Base-by-base conservation (phyloP, 2,888 invertebrate species). In the Eubasilissa splendida region DNA sequence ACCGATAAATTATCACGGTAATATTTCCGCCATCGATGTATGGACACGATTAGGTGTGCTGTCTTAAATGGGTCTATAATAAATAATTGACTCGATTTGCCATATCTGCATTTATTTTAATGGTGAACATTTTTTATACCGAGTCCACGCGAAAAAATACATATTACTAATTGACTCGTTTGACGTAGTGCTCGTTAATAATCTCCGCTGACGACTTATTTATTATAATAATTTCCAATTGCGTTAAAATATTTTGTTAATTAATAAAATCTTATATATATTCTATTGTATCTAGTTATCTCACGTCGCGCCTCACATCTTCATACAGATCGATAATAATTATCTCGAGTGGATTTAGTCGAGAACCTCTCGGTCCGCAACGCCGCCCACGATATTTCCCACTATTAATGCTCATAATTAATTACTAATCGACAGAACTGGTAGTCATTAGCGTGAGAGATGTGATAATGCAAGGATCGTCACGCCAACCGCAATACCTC, bases 401-500 rank as follows among this genome's bases (percentile, higher is more conserved):
- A 68, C 68, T 68, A 22, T 54, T 68, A 68, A 68, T 54, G 71
- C 14, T 14, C 71, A 54, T 71, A 53, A 71, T 71, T 71, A 71
- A 71, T 71, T 71, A 54, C 71, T 54, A 10, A 71, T 71, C 71
- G 54, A 71, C 71, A 54, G 53, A 71, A 71, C 71, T 53, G 71
- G 71, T 71, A 71, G 53, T 71, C 71, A 71, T 71, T 53, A 71
- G 71, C 54, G 53, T 33, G 54, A 54, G 71, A 71, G 71, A 71
- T 71, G 71, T 54, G 71, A 71, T 71, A 71, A 71, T 71, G 71
- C 71, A 71, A 71, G 71, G 71, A 53, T 53, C 53, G 71, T 54
- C 71, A 53, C 71, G 71, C 71, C 54, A 53, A n/a, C 22, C 54
- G 11, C 10, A 12, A 10, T 33, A 14, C 9, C 54, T 71, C 53